Conservation (phyloP, 2,797 vertebrate genomes). For the Telmatherina bonti region DNA sequence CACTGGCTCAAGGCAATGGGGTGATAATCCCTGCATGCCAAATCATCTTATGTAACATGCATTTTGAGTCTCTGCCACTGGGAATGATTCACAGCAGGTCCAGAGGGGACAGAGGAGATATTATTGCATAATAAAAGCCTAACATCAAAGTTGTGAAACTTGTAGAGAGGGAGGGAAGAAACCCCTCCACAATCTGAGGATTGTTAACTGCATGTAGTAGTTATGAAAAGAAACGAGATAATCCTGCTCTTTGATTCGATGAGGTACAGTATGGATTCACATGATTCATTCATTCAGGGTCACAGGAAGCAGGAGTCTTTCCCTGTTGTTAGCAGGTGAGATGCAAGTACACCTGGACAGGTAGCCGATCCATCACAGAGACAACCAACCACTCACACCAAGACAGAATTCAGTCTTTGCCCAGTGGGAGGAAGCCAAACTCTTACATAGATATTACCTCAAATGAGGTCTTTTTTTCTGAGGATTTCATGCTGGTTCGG, state of each 20-base stretch:
- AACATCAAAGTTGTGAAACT: conserved; percentile 31
- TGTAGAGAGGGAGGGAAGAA: conserved; percentile 10
- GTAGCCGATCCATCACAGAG: too few relatives aligned
- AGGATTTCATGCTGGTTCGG: too few relatives aligned
- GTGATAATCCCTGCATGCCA: conserved; percentile 63
- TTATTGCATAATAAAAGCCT: conserved; percentile 48
- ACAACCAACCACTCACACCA: too few relatives aligned
- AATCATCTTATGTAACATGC: conserved; percentile 75
- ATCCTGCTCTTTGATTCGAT: conserved; percentile 1
- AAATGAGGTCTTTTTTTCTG: too few relatives aligned
- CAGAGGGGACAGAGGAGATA: conserved; percentile 38
- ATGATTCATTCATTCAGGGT: too few relatives aligned
- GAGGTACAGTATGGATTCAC: too few relatives aligned
- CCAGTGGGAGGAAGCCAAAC: too few relatives aligned
- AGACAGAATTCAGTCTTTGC: too few relatives aligned
- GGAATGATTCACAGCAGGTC: conserved; percentile 48
- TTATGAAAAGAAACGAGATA: neutral
- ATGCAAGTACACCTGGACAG: too few relatives aligned
- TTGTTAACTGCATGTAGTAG: neutral
- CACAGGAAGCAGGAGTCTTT: too few relatives aligned
- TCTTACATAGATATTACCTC: too few relatives aligned
- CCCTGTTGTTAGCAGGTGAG: too few relatives aligned
- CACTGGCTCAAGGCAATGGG: conserved; percentile 45
- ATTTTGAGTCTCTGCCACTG: conserved; percentile 61
- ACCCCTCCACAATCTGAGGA: conserved; percentile 17